Evolutionary conservation across 2,888 invertebrate species (phyloP), one percentile per base, ranked within the genome.

Genomic region (Eurytoma californica): DNA sequence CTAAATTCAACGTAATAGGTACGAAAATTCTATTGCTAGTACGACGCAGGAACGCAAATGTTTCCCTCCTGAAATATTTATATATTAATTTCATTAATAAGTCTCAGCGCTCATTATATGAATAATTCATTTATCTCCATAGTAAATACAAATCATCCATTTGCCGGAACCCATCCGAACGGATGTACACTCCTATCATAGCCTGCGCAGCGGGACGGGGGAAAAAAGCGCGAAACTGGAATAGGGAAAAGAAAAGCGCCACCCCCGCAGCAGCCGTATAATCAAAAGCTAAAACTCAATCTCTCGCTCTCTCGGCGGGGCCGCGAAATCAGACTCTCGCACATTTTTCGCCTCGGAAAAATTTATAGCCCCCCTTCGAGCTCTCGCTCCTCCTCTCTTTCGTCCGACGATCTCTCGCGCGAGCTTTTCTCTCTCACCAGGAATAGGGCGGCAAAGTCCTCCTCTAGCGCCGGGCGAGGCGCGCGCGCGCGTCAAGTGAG

Each of bases 251-350:
- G 39, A 39, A 39, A 39, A 39, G 39, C 39, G 24, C 39, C 39
- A 39, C 39, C 28, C 61, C n/a, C 61, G 2, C 39, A 9, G 9
- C 53, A 3, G 61, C 39, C 14, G 61, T 63, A 24, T 24, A 63
- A 63, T 63, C 61, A 39, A 63, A 30, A 39, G 61, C 28, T 30
- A 63, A 63, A 63, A 39, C 61, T 63, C 61, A 63, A 63, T 63
- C 61, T 63, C 30, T 4, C 53, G n/a, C 53, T n/a, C 53, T n/a
- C 14, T n/a, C 53, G 1, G n/a, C 53, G 53, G 53, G 13, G 39
- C 9, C 53, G n/a, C 55, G 13, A 18, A 5, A 24, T 30, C 67
- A n/a, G 14, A 14, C 51, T 66, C 51, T 66, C 66, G 3, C 49
- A 16, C 14, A 9, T 30, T 57, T 20, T 39, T 12, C 49, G 49